These are phyloP conservation scores for Helicoverpa zea DNA, from an alignment of 1,140 invertebrate genomes.

Conservation along the genomic window DNA sequence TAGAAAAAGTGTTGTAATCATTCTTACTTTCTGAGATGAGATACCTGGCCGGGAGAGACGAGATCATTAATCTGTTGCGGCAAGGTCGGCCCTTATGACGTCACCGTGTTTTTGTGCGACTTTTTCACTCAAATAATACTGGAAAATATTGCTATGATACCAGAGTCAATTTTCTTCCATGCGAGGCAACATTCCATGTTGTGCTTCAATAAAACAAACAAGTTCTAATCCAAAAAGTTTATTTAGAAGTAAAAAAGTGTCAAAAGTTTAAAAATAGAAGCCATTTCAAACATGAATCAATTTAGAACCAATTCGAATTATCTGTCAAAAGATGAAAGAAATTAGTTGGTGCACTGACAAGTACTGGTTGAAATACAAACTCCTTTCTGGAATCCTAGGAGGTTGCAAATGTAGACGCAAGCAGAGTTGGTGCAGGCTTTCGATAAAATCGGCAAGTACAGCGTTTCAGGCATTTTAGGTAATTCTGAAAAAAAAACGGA, in stretches of 20 bases:
- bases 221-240: neutral
- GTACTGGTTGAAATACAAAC: constrained; percentile 16
- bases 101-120: neutral
- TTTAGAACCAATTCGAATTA: neutral
- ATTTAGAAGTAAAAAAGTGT: neutral
- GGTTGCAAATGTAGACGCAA: constrained; percentile 5
- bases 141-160: neutral
- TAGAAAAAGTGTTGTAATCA: constrained; percentile 41
- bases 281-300: neutral
- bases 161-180: neutral
- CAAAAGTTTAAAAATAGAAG: neutral
- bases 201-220: neutral
- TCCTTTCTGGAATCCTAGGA: constrained; percentile 13
- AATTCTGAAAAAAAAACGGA: constrained; percentile 2
- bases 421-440: constrained; percentile 5
- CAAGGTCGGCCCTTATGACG: constrained; percentile 39
- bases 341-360: constrained; percentile 20
- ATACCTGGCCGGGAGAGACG: constrained; percentile 37
- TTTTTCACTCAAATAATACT: neutral
- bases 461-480: neutral
- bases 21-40: constrained; percentile 33
- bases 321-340: neutral
- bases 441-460: neutral
- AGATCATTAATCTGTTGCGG: constrained; percentile 29
- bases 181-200: neutral